Conservation (phyloP, 2,797 vertebrate species). For the Emydoidea blandingii region DNA sequence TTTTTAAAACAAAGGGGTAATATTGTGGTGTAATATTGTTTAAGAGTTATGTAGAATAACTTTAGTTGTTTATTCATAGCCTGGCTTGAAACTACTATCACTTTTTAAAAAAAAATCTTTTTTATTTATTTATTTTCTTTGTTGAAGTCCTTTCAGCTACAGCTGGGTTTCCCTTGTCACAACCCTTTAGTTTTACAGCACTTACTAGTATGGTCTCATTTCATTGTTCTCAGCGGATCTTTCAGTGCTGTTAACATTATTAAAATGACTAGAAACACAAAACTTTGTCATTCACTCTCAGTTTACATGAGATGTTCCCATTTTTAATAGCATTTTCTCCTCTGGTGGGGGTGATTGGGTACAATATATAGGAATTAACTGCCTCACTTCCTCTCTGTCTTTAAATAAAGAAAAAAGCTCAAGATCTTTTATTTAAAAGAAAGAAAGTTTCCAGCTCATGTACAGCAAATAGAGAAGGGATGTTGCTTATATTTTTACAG, state of each 20-base stretch:
- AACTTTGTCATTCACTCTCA: background rate
- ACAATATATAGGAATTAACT: background rate
- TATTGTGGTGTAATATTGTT: background rate
- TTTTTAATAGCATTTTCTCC: background rate
- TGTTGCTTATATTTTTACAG: background rate
- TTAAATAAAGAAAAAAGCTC: background rate
- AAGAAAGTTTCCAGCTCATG: background rate
- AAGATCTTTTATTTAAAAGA: background rate
- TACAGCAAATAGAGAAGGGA: background rate
- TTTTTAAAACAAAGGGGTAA: background rate
- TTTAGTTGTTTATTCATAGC: background rate
- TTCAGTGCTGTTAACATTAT: background rate
- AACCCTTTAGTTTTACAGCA: slow-evolving; percentile 10
- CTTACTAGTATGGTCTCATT: background rate
- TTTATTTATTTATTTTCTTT: accelerated
- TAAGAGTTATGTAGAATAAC: background rate
- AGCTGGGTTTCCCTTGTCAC: background rate
- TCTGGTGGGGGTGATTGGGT: background rate
- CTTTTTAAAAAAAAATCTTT: background rate
- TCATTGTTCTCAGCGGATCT: background rate
- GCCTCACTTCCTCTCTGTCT: background rate
- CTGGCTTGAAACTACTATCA: background rate
- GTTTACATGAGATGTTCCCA: background rate
- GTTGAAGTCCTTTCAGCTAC: background rate
- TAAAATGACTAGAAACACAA: slow-evolving; percentile 11